Evolutionary conservation across 2,888 invertebrate genomes (phyloP).

Genomic region (Glomeris marginata): DNA sequence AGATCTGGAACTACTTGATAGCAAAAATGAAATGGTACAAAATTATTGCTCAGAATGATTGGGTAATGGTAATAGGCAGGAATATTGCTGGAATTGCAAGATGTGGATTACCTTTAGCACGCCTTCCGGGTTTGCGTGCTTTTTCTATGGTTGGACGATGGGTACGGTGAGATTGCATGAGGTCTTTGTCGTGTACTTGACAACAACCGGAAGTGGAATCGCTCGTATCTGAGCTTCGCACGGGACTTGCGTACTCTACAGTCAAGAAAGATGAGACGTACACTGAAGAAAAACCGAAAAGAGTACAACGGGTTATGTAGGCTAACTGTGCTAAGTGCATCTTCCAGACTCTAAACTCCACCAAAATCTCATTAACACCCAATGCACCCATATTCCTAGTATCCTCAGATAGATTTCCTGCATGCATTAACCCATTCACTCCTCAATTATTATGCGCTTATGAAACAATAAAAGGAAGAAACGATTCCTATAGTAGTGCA

Average conservation of each 20-base stretch:
- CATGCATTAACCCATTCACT: no score
- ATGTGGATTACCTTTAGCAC: slow-evolving; percentile 14
- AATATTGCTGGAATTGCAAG: neutral
- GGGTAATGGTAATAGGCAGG: neutral
- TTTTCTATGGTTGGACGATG: slow-evolving; percentile 12
- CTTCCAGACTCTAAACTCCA: no score
- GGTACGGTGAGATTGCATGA: slow-evolving; percentile 1
- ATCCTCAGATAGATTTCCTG: no score
- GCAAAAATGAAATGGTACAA: neutral
- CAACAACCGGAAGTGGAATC: slow-evolving; percentile 16
- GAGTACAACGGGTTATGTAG: no score
- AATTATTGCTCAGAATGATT: neutral
- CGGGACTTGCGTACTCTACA: slow-evolving; percentile 16
- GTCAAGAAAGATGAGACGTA: no score
- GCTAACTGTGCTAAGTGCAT: no score
- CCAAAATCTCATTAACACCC: no score
- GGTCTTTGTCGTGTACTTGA: slow-evolving; percentile 1
- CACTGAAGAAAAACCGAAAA: no score
- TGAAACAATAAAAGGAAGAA: no score
- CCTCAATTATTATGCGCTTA: no score
- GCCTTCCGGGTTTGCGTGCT: slow-evolving; percentile 14
- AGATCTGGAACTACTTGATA: slow-evolving; percentile 15
- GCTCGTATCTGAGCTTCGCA: slow-evolving; percentile 16
- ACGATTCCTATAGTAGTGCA: no score
- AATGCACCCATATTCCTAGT: no score